Base-by-base conservation (phyloP, 2,888 invertebrate species). In the Dexiosoma caninum region DNA sequence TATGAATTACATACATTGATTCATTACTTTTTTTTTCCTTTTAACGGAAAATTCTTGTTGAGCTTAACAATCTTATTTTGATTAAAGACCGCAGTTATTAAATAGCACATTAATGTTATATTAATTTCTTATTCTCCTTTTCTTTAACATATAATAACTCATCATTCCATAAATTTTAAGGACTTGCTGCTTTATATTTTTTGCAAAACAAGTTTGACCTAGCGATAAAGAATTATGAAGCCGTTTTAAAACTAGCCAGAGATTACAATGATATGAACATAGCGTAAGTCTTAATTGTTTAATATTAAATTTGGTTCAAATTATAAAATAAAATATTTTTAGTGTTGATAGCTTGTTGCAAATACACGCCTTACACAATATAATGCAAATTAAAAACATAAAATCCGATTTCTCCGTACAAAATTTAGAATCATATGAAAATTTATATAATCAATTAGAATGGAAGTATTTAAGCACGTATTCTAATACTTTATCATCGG, bases 281-380 rank as follows among this genome's bases (percentile, higher is more conserved):
- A 19, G 78, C 84, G 89, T 89, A 83, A 84, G 84, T 44, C 46
- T 37, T 59, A 40, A 21, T 16, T n/a, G n/a, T n/a, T 72, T 12
- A 30, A 19, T 14, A 23, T 8, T 1, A n/a, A 12, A 14, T 14
- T 57, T 19, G 1, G 7, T 21, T 21, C 21, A 59, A 16, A 42
- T 27, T 10, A 14, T 40, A 40, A 40, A 35, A 10, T 46, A 2
- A 16, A 14, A 37, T 42, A 1, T 42, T 32, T 44, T 19, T 42
- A 89, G 88, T 55, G 92, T 94, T 16, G 95, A 95, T 86, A 92
- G 92, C 59, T 89, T 95, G 46, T 90, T 93, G 83, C 91, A 93
- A 85, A 92, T 95, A 23, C 95, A 95, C 87, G 92, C 94, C 0
- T 88, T 94, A 75, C 91, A 93, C 84, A 95, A 95, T 88, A 90